Evolutionary conservation across 2,113 vertebrate genomes (phyloP).

Genomic region (Dicentrarchus labrax): DNA sequence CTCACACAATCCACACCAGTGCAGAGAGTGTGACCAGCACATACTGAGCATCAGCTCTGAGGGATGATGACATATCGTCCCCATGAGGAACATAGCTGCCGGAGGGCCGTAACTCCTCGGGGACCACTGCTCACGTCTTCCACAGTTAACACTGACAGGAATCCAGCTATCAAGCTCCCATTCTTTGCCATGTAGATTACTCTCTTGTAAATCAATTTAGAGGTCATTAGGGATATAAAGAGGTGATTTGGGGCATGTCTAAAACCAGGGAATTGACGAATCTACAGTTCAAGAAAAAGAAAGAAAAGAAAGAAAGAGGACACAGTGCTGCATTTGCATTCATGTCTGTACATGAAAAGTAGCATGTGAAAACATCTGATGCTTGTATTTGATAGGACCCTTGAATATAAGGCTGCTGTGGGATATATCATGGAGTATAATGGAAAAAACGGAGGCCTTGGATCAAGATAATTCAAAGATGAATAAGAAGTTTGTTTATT

Average conservation of each 20-base stretch:
- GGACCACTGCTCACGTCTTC: constrained; percentile 44
- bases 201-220: constrained; percentile 66
- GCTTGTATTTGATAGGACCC: neutral
- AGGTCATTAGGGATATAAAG: constrained; percentile 61
- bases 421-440: neutral
- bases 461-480: neutral
- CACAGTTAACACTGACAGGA: constrained; percentile 49
- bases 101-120: constrained; percentile 43
- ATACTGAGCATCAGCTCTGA: constrained; percentile 46
- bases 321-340: neutral
- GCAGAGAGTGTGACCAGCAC: constrained; percentile 40
- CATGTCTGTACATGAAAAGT: neutral
- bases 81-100: constrained; percentile 51
- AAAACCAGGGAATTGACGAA: constrained; percentile 5
- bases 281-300: neutral
- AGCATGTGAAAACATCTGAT: neutral
- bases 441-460: neutral
- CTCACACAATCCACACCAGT: constrained; percentile 16
- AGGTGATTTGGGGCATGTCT: constrained; percentile 42
- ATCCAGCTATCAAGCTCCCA: constrained; percentile 48
- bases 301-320: no score
- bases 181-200: constrained; percentile 46
- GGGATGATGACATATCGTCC: constrained; percentile 60
- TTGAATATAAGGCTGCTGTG: neutral
- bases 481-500: constrained; percentile 24